phyloP scores from a whole-genome alignment of 2,797 vertebrate genomes.

The Sebastes hubbsi region DNA sequence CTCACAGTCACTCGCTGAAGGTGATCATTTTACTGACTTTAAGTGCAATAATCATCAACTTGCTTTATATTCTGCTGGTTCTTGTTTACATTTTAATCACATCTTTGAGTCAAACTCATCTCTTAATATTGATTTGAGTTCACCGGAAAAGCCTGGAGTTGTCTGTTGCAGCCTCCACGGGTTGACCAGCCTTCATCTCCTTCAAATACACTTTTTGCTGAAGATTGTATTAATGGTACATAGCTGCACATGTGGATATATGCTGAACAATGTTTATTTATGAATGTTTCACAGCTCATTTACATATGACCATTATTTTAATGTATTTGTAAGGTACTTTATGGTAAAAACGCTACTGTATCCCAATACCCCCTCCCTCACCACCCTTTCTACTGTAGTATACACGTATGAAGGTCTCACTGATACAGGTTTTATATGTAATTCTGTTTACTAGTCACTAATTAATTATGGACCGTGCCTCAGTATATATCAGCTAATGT shows the following conservation, averaged over 20 bases:
- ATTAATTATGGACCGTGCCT: constrained; percentile 1
- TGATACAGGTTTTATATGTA: neutral
- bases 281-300: constrained; percentile 9
- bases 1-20: neutral
- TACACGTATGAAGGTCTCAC: neutral
- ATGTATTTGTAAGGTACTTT: constrained; percentile 35
- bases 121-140: constrained; percentile 20
- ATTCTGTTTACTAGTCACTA: constrained; percentile 7
- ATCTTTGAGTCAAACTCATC: constrained; percentile 31
- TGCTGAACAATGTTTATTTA: constrained; percentile 51
- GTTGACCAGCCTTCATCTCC: constrained; percentile 18
- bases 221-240: constrained; percentile 49
- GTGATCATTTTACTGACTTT: constrained; percentile 45
- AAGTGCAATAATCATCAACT: constrained; percentile 74
- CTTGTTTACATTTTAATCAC: constrained; percentile 67
- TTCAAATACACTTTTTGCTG: constrained; percentile 10
- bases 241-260: constrained; percentile 19
- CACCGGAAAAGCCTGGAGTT: constrained; percentile 1
- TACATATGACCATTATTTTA: constrained; percentile 24
- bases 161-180: constrained; percentile 11
- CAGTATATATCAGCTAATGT: constrained; percentile 1
- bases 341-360: constrained; percentile 22
- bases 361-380: neutral
- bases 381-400: constrained; percentile 4
- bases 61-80: constrained; percentile 45